phyloP scores from a whole-genome alignment of 2,797 vertebrate species.

The Rhincodon typus region DNA sequence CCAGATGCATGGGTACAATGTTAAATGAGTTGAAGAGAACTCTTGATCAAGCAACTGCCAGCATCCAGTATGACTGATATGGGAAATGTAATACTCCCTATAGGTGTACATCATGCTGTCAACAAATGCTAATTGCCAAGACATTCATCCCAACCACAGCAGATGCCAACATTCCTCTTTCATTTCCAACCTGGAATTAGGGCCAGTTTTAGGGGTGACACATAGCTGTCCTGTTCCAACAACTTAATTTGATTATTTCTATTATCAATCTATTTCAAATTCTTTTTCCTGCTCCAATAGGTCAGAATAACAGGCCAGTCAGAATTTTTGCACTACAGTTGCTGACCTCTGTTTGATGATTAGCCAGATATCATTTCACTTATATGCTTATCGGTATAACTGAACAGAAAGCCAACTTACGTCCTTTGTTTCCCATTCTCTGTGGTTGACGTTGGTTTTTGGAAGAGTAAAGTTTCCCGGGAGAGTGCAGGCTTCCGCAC shows the following conservation, averaged over 20 bases:
- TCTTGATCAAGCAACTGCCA: background rate
- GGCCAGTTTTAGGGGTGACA: background rate
- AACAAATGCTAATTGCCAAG: too few species aligned
- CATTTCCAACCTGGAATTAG: background rate
- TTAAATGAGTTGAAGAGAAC: background rate
- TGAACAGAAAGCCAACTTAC: constrained; percentile 55
- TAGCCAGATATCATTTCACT: background rate
- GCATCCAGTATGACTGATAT: background rate
- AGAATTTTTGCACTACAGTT: background rate
- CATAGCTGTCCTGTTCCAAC: background rate
- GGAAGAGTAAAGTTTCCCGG: constrained; percentile 64
- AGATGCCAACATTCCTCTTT: background rate
- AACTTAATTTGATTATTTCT: background rate
- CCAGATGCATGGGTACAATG: background rate
- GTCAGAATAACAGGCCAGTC: background rate
- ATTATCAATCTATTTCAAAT: background rate
- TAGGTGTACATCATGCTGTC: background rate
- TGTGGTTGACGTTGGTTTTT: constrained; percentile 69
- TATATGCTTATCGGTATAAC: background rate
- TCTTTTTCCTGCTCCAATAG: background rate
- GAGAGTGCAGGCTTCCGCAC: constrained; percentile 59
- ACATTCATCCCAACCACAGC: background rate
- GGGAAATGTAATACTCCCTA: background rate
- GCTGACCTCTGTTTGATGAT: background rate
- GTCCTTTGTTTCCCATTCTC: constrained; percentile 70